Evolutionary conservation across 2,888 invertebrate genomes (phyloP), one percentile per base, ranked within the genome.

Genomic region (Acleris sparsana): DNA sequence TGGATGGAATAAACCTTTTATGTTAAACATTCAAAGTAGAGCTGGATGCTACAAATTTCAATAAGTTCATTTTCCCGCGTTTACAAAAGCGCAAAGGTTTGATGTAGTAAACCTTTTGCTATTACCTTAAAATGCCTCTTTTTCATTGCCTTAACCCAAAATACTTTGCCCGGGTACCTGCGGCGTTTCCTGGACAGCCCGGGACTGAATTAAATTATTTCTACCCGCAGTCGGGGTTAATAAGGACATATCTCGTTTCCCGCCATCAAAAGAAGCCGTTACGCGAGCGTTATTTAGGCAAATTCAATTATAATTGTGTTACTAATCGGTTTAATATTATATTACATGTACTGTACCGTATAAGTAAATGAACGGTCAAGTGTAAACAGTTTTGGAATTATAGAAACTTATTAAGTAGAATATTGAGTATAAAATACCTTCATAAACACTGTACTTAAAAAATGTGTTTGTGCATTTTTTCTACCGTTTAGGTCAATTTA

Each of bases 141-240:
- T 60, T 64, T 46, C 16, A 49, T 59, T 43, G 20, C 55, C 55
- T 9, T 25, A 18, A 48, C 29, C 59, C 43, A 59, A 65, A 65
- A 55, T 55, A 65, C 53, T 72, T 70, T 64, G 68, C 46, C 49
- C 55, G 25, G 16, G 56, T 51, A 69, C 53, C 49, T 58, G 66
- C 9, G 69, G 72, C 68, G 69, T 71, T 72, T 70, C 39, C 55
- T 43, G 55, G 20, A 55, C 43, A 53, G 39, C 52, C 52, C 43
- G 58, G 63, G 63, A 58, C 63, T n/a, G 70, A 71, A 72, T 79
- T 75, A 75, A 75, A 75, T 80, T 77, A 75, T 78, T 73, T 73
- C 62, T 70, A 71, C 57, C 62, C 72, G 69, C 71, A 70, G 73
- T 75, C 69, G 58, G 65, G 68, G 63, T 72, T 78, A 75, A 75